These are phyloP conservation scores for Dasypolia templi DNA, from an alignment of 2,888 invertebrate genomes.

Conservation along the genomic window DNA sequence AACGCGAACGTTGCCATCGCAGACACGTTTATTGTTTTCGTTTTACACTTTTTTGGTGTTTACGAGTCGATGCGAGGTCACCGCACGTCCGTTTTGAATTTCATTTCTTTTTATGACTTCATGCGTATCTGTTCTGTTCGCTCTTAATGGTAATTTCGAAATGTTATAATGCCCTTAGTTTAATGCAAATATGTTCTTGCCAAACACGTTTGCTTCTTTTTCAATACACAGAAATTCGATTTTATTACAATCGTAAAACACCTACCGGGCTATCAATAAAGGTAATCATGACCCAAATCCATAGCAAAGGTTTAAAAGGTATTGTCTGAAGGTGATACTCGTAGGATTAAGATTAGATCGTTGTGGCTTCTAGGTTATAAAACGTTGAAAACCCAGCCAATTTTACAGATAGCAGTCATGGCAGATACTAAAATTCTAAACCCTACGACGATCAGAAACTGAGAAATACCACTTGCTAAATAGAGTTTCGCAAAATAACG, in stretches of 20 bases:
- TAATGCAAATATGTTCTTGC: slow-evolving; percentile 64
- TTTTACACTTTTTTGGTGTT: slow-evolving; percentile 87
- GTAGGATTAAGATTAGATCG: slow-evolving; percentile 38
- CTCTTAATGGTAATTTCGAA: slow-evolving; percentile 61
- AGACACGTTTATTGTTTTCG: slow-evolving; percentile 88
- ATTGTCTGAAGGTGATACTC: slow-evolving; percentile 11
- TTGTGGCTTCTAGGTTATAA: slow-evolving; percentile 26
- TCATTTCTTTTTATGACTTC: slow-evolving; percentile 79
- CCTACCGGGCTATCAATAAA: slow-evolving; percentile 54
- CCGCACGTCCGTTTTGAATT: slow-evolving; percentile 82
- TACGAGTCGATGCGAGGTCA: slow-evolving; percentile 85
- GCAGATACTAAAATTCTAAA: slow-evolving; percentile 38
- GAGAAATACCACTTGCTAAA: slow-evolving; percentile 48
- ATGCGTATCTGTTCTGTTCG: slow-evolving; percentile 68
- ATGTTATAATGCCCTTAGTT: slow-evolving; percentile 64
- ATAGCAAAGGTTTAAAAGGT: slow-evolving; percentile 53
- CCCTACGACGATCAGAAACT: slow-evolving; percentile 32
- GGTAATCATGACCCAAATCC: slow-evolving; percentile 67
- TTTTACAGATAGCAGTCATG: not conserved
- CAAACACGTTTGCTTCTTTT: slow-evolving; percentile 64
- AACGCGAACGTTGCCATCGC: slow-evolving; percentile 70
- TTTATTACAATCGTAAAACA: slow-evolving; percentile 52
- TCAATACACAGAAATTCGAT: slow-evolving; percentile 54
- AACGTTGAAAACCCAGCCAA: slow-evolving; percentile 5
- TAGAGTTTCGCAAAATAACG: slow-evolving; percentile 60